Evolutionary conservation across 2,797 vertebrate species (phyloP).

Genomic region (Gallinago solitaria): DNA sequence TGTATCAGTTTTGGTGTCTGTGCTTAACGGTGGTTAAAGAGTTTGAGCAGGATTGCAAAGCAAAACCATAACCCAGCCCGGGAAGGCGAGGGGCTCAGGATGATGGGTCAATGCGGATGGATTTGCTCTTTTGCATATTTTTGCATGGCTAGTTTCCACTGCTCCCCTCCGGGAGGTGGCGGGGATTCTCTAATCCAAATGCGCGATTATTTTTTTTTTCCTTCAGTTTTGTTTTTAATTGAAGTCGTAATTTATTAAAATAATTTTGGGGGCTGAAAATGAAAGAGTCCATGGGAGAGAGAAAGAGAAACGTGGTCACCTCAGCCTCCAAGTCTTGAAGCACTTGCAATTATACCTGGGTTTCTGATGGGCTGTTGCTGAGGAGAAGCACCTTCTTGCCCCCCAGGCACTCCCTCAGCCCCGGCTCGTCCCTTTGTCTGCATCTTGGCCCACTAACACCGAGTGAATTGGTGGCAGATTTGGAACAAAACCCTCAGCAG

Average conservation of each 20-base stretch:
- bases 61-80: neutral
- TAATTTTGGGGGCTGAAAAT: neutral
- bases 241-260: neutral
- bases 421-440: neutral
- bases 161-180: neutral
- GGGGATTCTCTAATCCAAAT: neutral
- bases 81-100: neutral
- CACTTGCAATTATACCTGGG: neutral
- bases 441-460: neutral
- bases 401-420: neutral
- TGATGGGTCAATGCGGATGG: neutral
- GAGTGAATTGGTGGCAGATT: neutral
- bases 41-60: neutral
- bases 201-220: neutral
- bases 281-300: neutral
- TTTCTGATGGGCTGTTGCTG: neutral
- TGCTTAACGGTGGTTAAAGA: neutral
- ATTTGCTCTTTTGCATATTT: neutral
- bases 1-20: neutral
- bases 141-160: neutral
- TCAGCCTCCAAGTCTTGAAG: neutral
- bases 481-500: neutral
- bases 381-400: neutral
- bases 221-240: neutral
- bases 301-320: neutral